Conservation (phyloP, 2,888 invertebrate species). For the Xylocampa areola region DNA sequence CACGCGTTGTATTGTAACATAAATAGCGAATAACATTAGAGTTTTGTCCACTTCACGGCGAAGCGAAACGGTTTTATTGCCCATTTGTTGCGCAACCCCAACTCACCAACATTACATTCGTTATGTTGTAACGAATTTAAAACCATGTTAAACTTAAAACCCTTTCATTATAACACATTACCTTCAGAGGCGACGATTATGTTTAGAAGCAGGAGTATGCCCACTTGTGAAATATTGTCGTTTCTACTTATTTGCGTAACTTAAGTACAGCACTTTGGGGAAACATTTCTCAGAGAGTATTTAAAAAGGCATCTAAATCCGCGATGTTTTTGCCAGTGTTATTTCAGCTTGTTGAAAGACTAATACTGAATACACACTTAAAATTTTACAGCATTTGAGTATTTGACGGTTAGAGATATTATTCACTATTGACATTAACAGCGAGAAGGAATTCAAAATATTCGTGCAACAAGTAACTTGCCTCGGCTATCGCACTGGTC, state of each 20-base stretch:
- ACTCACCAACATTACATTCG: slow-evolving; percentile 54
- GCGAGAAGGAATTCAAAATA: slow-evolving; percentile 47
- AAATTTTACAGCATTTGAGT: slow-evolving; percentile 8
- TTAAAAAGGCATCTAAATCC: slow-evolving; percentile 1
- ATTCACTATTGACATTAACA: slow-evolving; percentile 21
- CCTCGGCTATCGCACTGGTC: slow-evolving; percentile 44
- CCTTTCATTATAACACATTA: slow-evolving; percentile 49
- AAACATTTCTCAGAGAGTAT: slow-evolving; percentile 8
- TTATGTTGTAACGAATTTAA: slow-evolving; percentile 56
- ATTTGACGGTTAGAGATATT: too few species aligned
- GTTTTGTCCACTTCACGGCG: slow-evolving; percentile 53
- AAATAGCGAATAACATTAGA: slow-evolving; percentile 58
- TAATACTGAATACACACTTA: too few species aligned
- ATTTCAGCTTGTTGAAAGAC: too few species aligned
- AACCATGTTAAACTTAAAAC: slow-evolving; percentile 54
- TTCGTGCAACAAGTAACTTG: slow-evolving; percentile 45
- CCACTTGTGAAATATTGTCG: slow-evolving; percentile 24
- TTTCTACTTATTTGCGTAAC: slow-evolving; percentile 19
- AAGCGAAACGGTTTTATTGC: slow-evolving; percentile 54
- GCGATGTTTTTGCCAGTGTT: background rate
- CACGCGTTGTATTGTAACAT: slow-evolving; percentile 49
- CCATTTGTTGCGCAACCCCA: slow-evolving; percentile 58
- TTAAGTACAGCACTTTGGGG: slow-evolving; percentile 2
- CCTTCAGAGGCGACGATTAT: slow-evolving; percentile 41
- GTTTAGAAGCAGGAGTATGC: slow-evolving; percentile 24